Percentiles rank a stretch among this genome's conserved stretches.
Conservation (phyloP, 2,888 invertebrate genomes). For the Cecidostiba fungosa region DNA sequence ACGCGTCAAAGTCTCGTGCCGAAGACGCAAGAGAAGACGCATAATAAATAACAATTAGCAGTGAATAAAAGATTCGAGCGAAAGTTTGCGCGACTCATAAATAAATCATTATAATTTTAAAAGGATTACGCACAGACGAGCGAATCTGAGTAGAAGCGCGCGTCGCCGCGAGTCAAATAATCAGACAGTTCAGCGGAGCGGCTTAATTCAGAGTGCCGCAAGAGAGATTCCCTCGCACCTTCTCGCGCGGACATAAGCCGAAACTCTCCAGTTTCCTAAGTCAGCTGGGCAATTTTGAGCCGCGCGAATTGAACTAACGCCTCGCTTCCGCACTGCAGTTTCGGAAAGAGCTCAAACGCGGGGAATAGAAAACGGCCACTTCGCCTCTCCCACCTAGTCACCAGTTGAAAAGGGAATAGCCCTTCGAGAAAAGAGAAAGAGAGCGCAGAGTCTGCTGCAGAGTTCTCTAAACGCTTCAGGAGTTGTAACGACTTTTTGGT, state of each 20-base stretch:
- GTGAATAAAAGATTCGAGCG: not conserved
- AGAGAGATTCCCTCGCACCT: slow-evolving; percentile 2
- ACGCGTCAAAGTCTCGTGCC: no score
- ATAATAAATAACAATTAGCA: not conserved
- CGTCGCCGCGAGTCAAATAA: slow-evolving; percentile 28
- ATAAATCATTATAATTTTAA: not conserved
- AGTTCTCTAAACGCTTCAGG: slow-evolving; percentile 67
- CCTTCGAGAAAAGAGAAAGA: slow-evolving; percentile 63
- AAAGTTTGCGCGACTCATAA: not conserved
- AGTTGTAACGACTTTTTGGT: slow-evolving; percentile 76
- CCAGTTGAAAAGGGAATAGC: slow-evolving; percentile 40
- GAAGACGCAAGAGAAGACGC: not conserved
- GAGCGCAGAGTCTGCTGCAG: slow-evolving; percentile 66
- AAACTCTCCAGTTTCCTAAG: slow-evolving; percentile 42
- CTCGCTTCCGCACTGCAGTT: slow-evolving; percentile 9
- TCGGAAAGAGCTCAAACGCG: not conserved
- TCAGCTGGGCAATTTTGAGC: slow-evolving; percentile 70
- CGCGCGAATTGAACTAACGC: slow-evolving; percentile 73
- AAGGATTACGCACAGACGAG: not conserved
- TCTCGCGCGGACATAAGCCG: slow-evolving; percentile 43
- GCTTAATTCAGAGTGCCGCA: slow-evolving; percentile 66
- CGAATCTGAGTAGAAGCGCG: not conserved
- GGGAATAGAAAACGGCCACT: slow-evolving; percentile 27
- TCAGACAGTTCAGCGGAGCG: slow-evolving; percentile 28
- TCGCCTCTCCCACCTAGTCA: not conserved